Conservation (phyloP, 1,140 invertebrate genomes). For the Kradibia gibbosae region DNA sequence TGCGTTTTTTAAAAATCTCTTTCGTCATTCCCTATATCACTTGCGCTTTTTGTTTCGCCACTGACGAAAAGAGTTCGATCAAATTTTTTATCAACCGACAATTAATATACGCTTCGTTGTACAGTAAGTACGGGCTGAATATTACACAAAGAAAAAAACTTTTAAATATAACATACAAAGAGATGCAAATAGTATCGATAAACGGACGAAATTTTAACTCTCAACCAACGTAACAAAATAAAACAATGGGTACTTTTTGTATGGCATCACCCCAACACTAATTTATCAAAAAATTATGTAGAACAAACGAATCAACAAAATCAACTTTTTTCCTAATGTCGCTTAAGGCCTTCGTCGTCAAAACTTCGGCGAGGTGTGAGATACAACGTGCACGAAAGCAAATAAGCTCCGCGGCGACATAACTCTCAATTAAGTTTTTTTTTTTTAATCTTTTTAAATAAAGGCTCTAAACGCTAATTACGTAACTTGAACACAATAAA, state of each 20-base stretch:
- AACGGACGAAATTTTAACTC: slow-evolving; percentile 40
- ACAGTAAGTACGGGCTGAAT: slow-evolving; percentile 36
- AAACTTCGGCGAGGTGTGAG: slow-evolving; percentile 11
- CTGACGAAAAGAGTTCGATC: slow-evolving; percentile 33
- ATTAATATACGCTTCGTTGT: slow-evolving; percentile 46
- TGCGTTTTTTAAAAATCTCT: slow-evolving; percentile 24
- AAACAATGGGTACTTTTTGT: slow-evolving; percentile 36
- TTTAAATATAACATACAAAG: slow-evolving; percentile 12
- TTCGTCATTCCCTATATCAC: slow-evolving; percentile 4
- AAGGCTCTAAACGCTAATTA: slow-evolving; percentile 51
- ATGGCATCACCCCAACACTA: background rate
- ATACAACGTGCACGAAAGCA: slow-evolving; percentile 29
- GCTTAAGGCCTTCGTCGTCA: background rate
- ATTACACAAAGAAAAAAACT: slow-evolving; percentile 27
- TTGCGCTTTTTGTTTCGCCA: slow-evolving; percentile 19
- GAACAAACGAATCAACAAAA: slow-evolving; percentile 46
- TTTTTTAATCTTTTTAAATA: slow-evolving; percentile 30
- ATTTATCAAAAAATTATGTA: slow-evolving; percentile 42
- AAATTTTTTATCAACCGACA: slow-evolving; percentile 26
- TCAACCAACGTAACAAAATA: slow-evolving; percentile 38
- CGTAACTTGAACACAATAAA: slow-evolving; percentile 54
- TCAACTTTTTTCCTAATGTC: slow-evolving; percentile 37
- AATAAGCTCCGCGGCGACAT: slow-evolving; percentile 13
- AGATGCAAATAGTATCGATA: background rate
- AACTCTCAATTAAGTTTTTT: background rate